Evolutionary conservation across 2,797 vertebrate genomes (phyloP).

Genomic region (Cryptoprocta ferox): DNA sequence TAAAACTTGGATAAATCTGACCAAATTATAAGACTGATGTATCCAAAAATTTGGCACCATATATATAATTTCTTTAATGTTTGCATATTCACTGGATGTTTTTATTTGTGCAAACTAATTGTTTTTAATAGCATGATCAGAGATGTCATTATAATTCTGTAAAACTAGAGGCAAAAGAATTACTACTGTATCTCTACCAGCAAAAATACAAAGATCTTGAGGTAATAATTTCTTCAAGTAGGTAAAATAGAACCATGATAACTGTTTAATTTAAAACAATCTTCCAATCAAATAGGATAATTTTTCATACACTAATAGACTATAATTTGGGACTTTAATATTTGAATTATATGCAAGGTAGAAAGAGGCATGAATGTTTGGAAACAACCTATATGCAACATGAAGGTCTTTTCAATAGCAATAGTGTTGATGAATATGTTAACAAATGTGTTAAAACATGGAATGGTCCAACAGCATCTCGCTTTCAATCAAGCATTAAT

Average conservation of each 20-base stretch:
- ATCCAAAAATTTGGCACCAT: neutral
- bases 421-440: neutral
- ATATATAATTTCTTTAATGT: too few relatives aligned
- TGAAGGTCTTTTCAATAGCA: neutral
- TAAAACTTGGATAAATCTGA: neutral
- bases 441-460: neutral
- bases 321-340: neutral
- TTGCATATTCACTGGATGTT: neutral
- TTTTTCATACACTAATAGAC: neutral
- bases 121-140: neutral
- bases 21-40: neutral
- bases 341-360: neutral
- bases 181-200: neutral
- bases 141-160: neutral
- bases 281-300: neutral
- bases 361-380: neutral
- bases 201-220: conserved; percentile 5
- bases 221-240: neutral
- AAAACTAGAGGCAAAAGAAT: neutral
- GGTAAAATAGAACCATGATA: neutral
- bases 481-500: neutral
- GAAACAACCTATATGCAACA: neutral
- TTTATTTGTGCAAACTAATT: neutral
- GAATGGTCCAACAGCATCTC: neutral
- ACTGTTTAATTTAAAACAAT: neutral